Conservation (phyloP, 1,140 invertebrate species). For the Hyles euphorbiae region DNA sequence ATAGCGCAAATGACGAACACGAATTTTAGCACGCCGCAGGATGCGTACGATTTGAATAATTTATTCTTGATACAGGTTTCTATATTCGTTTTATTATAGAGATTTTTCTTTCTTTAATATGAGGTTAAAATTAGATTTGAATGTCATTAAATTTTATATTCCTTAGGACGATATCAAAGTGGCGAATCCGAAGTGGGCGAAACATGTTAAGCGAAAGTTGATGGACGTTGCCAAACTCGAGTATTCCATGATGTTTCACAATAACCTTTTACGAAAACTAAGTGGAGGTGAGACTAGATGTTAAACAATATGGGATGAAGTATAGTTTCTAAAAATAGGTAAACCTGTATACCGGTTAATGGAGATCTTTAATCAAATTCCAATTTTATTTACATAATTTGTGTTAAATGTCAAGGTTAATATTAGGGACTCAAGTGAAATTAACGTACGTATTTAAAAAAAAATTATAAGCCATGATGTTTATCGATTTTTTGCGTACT, state of each 20-base stretch:
- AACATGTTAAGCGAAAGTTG: slow-evolving; percentile 66
- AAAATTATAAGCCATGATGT: too few species aligned
- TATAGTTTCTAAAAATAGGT: too few species aligned
- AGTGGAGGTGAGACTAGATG: slow-evolving; percentile 54
- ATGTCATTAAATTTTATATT: neutral
- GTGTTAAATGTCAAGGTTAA: too few species aligned
- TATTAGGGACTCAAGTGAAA: too few species aligned
- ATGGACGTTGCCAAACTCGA: slow-evolving; percentile 62
- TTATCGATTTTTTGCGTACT: too few species aligned
- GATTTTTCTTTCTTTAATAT: slow-evolving; percentile 1
- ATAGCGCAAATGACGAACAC: slow-evolving; percentile 68
- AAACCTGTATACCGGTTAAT: too few species aligned
- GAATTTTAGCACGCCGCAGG: slow-evolving; percentile 58
- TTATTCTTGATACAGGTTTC: slow-evolving; percentile 69
- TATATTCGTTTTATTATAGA: neutral
- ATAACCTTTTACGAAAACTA: slow-evolving; percentile 62
- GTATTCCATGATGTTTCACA: slow-evolving; percentile 71
- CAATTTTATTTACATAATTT: too few species aligned
- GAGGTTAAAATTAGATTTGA: neutral
- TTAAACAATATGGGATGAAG: neutral
- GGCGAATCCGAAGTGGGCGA: slow-evolving; percentile 72
- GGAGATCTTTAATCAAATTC: too few species aligned
- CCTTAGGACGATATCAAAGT: slow-evolving; percentile 69
- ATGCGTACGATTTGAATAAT: slow-evolving; percentile 66
- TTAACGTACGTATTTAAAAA: too few species aligned